Conservation (phyloP, 53 echinoderm and acorn worm species). For the Paelopatides confundens region DNA sequence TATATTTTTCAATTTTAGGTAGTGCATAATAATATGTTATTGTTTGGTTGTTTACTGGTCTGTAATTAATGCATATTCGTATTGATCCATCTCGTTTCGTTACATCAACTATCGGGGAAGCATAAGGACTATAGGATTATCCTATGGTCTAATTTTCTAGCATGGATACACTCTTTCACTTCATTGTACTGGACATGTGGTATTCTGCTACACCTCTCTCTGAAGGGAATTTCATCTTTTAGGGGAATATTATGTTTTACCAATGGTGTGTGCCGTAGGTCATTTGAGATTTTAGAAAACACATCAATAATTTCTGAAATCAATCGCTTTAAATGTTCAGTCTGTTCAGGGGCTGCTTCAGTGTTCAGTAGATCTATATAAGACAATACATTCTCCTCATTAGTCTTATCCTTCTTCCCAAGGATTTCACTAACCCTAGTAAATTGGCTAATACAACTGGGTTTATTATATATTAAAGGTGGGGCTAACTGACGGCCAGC, state of each 20-base stretch:
- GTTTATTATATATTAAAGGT: background rate
- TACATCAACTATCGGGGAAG: slow-evolving; percentile 57
- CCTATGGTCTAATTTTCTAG: slow-evolving; percentile 43
- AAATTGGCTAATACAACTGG: background rate
- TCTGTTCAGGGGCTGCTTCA: too few species aligned
- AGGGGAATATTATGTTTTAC: too few species aligned
- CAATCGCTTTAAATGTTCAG: too few species aligned
- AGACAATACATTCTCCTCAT: too few species aligned
- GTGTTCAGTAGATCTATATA: too few species aligned
- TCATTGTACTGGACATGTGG: slow-evolving; percentile 53
- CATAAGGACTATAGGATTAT: slow-evolving; percentile 59
- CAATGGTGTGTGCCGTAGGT: slow-evolving; percentile 51
- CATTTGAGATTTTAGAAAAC: background rate
- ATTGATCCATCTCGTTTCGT: slow-evolving; percentile 47
- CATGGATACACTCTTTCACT: slow-evolving; percentile 51
- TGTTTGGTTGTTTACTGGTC: slow-evolving; percentile 33
- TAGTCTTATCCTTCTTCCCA: background rate
- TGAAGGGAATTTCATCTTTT: slow-evolving; percentile 38
- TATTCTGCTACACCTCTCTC: slow-evolving; percentile 46
- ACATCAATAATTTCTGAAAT: too few species aligned
- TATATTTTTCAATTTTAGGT: slow-evolving; percentile 44
- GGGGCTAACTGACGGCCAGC: background rate
- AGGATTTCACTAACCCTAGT: background rate
- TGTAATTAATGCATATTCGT: slow-evolving; percentile 54
- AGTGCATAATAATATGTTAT: slow-evolving; percentile 50